Evolutionary conservation across 23 tunicate genomes (phyloP).

Genomic region (Halocynthia roretzi): DNA sequence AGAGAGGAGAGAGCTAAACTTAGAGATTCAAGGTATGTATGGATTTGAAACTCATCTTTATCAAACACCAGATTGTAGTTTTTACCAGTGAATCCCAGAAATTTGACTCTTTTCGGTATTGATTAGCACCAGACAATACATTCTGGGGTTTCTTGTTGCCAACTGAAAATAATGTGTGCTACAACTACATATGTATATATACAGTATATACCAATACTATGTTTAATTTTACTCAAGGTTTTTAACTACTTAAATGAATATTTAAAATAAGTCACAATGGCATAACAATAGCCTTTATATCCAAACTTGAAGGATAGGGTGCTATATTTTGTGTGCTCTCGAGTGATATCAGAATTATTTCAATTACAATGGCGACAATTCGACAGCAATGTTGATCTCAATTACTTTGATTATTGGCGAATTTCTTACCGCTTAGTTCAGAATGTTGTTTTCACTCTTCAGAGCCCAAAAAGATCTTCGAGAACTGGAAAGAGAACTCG

Average conservation of each 20-base stretch:
- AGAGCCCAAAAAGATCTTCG: slow-evolving; percentile 78
- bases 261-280: background rate
- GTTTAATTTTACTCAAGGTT: background rate
- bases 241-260: background rate
- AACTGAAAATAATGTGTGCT: background rate
- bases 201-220: no score
- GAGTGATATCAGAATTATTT: no score
- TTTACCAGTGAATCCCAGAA: no score
- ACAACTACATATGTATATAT: no score
- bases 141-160: no score
- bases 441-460: background rate
- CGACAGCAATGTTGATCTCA: background rate
- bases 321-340: background rate
- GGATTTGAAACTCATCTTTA: no score
- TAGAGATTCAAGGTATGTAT: slow-evolving; percentile 46
- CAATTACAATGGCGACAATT: background rate
- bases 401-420: no score
- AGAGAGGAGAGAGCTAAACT: slow-evolving; percentile 66
- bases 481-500: slow-evolving; percentile 75
- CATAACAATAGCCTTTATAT: no score
- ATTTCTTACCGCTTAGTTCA: no score
- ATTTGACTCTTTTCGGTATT: no score
- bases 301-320: background rate
- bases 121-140: no score
- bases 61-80: no score